phyloP scores from a whole-genome alignment of 2,888 invertebrate species.

The Acleris sparsana region DNA sequence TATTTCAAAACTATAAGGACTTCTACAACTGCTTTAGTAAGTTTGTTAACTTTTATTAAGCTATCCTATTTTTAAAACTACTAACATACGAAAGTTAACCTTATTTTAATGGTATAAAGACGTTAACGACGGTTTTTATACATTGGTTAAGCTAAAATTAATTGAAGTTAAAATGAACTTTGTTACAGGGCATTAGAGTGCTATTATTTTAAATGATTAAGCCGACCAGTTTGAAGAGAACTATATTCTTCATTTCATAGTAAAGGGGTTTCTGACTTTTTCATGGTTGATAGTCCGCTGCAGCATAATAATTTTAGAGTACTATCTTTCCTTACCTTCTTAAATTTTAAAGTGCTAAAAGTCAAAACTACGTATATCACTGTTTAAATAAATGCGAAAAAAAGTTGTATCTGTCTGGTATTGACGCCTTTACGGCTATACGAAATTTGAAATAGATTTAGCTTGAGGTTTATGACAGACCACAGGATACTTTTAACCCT shows the following conservation, averaged over 20 bases:
- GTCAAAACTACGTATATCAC: too few species aligned
- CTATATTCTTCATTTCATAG: slow-evolving; percentile 33
- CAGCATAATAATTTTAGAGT: too few species aligned
- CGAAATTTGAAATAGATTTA: too few species aligned
- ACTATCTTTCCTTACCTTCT: too few species aligned
- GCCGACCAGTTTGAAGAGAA: slow-evolving; percentile 24
- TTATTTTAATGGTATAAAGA: not conserved
- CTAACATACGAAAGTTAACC: not conserved
- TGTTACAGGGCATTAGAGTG: not conserved
- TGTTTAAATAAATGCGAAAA: too few species aligned
- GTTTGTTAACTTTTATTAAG: not conserved
- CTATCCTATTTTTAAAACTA: too few species aligned
- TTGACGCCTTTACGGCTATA: not conserved
- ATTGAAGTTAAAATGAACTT: slow-evolving; percentile 6
- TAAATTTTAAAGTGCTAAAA: too few species aligned
- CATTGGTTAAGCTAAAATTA: not conserved
- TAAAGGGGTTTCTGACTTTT: slow-evolving; percentile 13
- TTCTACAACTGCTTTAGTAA: not conserved
- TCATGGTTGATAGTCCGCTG: slow-evolving; percentile 17
- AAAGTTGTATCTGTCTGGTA: too few species aligned
- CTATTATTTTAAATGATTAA: not conserved
- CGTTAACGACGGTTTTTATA: not conserved
- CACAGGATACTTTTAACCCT: too few species aligned
- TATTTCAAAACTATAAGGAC: not conserved
- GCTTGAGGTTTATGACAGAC: too few species aligned